Base-by-base conservation (phyloP, 2,797 vertebrate genomes). In the Todus mexicanus region DNA sequence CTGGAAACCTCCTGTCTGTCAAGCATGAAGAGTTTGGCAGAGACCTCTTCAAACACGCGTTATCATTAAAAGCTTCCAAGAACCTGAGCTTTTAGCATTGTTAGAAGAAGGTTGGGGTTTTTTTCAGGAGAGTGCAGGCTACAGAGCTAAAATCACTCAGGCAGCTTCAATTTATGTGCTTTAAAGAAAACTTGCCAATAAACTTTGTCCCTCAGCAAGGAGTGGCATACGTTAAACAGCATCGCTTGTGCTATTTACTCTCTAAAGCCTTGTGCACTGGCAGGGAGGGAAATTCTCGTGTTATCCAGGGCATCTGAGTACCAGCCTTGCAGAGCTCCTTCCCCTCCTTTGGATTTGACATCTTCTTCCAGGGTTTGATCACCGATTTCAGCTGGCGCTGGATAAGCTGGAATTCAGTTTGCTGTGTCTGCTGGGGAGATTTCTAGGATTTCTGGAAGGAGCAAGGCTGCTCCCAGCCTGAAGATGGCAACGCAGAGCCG, bases 401-500 rank as follows among this genome's bases (percentile, higher is more conserved):
- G 29, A 7, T 18, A n/a, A 86, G 3, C 4, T 0, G 1, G 48
- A 20, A 7, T 4, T 27, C 40, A 26, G 31, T 63, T 89, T n/a
- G 5, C 19, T 2, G 3, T 2, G 22, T 3, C 20, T 2, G 15
- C 2, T 15, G 5, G 19, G 60, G 48, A 35, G n/a, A 13, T 77
- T 59, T 50, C n/a, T 1, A 6, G 48, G 42, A 33, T 69, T 84
- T 83, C 40, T 87, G 84, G 38, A 48, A 29, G 79, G 21, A 40
- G 21, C 50, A 27, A 54, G 42, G 89, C 92, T 75, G 73, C 38
- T 96, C 35, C 15, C 65, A 87, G 72, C 95, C 95, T 91, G 89
- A 89, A 94, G 95, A 83, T 96, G 95, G 92, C 95, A 91, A 72
- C 75, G 84, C 33, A 89, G 94, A 91, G 82, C 93, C 14, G 1